Evolutionary conservation across 2,113 vertebrate species (phyloP).

Genomic region (Oncorhynchus gorbuscha): DNA sequence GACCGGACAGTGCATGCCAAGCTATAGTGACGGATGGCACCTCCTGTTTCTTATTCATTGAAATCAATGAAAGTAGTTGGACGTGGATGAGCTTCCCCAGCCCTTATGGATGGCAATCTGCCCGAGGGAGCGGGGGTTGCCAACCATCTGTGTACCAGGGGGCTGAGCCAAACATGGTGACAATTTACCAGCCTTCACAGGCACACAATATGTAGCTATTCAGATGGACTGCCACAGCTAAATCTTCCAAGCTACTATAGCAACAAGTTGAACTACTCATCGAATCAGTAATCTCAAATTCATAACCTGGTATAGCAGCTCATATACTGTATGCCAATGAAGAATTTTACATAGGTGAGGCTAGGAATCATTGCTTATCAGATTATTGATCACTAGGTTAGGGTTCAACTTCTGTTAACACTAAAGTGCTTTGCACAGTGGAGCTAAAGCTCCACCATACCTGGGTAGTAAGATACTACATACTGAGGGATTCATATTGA

Average conservation of each 20-base stretch:
- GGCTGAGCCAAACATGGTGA: conserved; percentile 40
- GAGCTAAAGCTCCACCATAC: conserved; percentile 12
- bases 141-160: conserved; percentile 54
- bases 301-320: background rate
- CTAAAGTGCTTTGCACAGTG: background rate
- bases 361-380: background rate
- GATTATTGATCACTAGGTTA: conserved; percentile 4
- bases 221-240: conserved; percentile 26
- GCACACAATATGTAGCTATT: conserved; percentile 49
- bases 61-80: conserved; percentile 54
- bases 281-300: conserved; percentile 16
- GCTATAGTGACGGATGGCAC: conserved; percentile 47
- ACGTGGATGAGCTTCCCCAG: conserved; percentile 32
- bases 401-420: conserved; percentile 1
- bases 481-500: background rate
- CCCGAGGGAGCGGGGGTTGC: conserved; percentile 29
- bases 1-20: conserved; percentile 19
- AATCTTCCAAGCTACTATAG: background rate
- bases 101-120: conserved; percentile 45
- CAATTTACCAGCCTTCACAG: conserved; percentile 33
- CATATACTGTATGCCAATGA: background rate
- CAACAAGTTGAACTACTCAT: background rate
- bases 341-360: conserved; percentile 9
- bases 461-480: no score
- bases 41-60: conserved; percentile 51